Percentiles rank a stretch among this genome's conserved stretches.
Conservation (phyloP, 2,888 invertebrate genomes). For the Leptinotarsa tumamoca region DNA sequence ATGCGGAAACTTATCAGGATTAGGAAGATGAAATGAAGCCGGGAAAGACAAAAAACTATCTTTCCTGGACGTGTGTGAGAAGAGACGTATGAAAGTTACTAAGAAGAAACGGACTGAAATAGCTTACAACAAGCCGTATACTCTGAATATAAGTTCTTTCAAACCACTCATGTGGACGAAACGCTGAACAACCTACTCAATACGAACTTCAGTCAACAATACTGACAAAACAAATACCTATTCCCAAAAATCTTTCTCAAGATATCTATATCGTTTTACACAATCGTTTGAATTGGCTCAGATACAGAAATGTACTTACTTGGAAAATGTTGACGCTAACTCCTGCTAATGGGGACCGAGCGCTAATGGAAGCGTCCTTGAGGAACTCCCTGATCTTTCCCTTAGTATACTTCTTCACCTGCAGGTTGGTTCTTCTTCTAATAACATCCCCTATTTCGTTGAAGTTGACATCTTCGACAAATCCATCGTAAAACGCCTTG, state of each 20-base stretch:
- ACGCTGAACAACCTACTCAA: background rate
- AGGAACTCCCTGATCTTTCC: slow-evolving; percentile 83
- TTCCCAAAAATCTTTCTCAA: too few relatives aligned
- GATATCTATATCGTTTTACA: too few relatives aligned
- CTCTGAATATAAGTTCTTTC: background rate
- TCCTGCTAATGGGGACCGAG: slow-evolving; percentile 83
- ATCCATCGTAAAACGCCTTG: slow-evolving; percentile 87
- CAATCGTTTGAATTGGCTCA: too few relatives aligned
- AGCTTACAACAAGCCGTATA: too few relatives aligned
- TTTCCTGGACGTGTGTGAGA: too few relatives aligned
- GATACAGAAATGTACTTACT: slow-evolving; percentile 64
- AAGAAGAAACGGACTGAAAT: too few relatives aligned
- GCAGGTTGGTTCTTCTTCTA: slow-evolving; percentile 82
- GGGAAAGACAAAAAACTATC: too few relatives aligned
- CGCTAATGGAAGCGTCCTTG: slow-evolving; percentile 77
- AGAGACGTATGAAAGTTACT: too few relatives aligned
- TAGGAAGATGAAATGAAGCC: too few relatives aligned
- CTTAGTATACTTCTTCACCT: slow-evolving; percentile 83
- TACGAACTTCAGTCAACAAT: too few relatives aligned
- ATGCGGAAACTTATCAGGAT: too few relatives aligned
- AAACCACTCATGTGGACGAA: background rate
- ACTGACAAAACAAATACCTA: too few relatives aligned
- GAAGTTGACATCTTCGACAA: slow-evolving; percentile 87
- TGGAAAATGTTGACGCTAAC: slow-evolving; percentile 86
- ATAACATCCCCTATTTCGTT: slow-evolving; percentile 85